Base-by-base conservation (phyloP, 2,797 vertebrate species). In the Chloroceryle amazona region DNA sequence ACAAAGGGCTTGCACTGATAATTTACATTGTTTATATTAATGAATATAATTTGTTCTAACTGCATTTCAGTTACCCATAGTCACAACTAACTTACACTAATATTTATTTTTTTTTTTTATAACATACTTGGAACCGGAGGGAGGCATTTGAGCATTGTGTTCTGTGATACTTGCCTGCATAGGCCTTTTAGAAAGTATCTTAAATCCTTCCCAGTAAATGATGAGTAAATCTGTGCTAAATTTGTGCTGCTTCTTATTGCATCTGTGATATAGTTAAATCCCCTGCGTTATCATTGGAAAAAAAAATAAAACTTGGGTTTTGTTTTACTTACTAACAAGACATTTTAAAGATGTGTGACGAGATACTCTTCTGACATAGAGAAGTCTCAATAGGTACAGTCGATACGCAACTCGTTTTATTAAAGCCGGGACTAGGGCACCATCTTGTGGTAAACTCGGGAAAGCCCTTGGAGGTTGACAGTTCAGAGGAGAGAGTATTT, bases 371-470 rank as follows among this genome's bases (percentile, higher is more conserved):
- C 13, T 8, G 22, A 7, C 13, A 3, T 13, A 2, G 0, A 11
- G 19, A 7, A 31, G 35, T 18, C 12, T 18, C 58, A 3, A 0
- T 0, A 28, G 26, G 47, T 33, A 5, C 0, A 2, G 19, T 3
- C 7, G 0, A 28, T 2, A 0, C n/a, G 0, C 8, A 6, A 0
- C 29, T 39, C 13, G 15, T 4, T 26, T 14, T 5, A n/a, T 13
- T 46, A 42, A 7, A 9, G 17, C 37, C 41, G 54, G 54, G 71
- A 23, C 44, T 57, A 35, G 6, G 2, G 81, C 91, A 35, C 96
- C 97, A 86, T 57, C 97, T 89, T 2, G 81, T 91, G 97, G 94
- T 20, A 5, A 35, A 26, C 5, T 21, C 4, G 13, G 58, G 72
- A 85, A 86, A 5, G 15, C 51, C 55, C 39, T 5, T 13, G 11